These are phyloP conservation scores for Nyctereutes procyonoides DNA, from an alignment of 2,113 vertebrate genomes.

Conservation along the genomic window DNA sequence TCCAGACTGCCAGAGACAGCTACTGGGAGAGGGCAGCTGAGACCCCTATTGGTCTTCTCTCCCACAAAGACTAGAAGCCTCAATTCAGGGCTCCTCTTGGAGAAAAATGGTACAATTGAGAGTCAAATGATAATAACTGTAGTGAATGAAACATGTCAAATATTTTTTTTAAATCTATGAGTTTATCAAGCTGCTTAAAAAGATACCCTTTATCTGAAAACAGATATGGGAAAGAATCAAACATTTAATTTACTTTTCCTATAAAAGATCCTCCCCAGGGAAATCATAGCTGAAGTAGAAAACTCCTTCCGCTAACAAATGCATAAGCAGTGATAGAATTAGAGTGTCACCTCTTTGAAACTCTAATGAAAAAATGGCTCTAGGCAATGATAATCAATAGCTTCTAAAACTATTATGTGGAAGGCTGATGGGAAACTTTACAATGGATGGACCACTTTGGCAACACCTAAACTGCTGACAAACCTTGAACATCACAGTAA, in stretches of 20 bases:
- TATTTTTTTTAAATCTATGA: background rate
- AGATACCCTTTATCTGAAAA: slow-evolving; percentile 2
- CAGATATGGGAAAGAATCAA: background rate
- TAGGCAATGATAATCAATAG: background rate
- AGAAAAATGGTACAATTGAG: background rate
- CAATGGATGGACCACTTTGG: background rate
- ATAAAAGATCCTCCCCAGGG: background rate
- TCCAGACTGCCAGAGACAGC: background rate
- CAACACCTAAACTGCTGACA: background rate
- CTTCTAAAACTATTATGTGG: slow-evolving; percentile 13
- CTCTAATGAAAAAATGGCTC: background rate
- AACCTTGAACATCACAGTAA: background rate
- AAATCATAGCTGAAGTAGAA: background rate
- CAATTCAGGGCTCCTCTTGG: background rate
- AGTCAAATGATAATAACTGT: background rate
- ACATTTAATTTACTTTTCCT: slow-evolving; percentile 24
- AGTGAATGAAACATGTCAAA: background rate
- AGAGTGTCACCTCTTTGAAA: background rate
- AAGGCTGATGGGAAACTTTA: background rate
- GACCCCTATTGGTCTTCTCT: background rate
- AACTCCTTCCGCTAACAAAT: background rate
- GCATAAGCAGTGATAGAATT: background rate
- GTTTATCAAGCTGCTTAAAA: slow-evolving; percentile 11
- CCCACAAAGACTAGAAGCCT: background rate
- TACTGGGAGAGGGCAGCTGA: background rate